Percentiles rank a stretch among this genome's conserved stretches.
These are phyloP conservation scores for Octodonta nipae DNA, from an alignment of 2,888 invertebrate species.

Conservation along the genomic window DNA sequence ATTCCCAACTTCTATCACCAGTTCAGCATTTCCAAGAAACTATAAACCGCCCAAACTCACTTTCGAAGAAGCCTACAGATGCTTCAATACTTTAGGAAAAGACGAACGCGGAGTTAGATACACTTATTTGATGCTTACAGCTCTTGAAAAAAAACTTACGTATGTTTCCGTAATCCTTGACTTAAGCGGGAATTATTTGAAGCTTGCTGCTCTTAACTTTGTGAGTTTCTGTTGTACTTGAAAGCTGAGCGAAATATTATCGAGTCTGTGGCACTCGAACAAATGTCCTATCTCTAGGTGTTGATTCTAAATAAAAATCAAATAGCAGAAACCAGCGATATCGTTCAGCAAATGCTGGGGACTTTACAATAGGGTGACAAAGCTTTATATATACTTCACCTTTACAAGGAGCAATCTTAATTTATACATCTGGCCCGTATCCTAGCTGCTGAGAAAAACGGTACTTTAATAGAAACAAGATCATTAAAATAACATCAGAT, in stretches of 20 bases:
- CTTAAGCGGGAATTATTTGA: constrained; percentile 42
- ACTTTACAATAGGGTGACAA: constrained; percentile 42
- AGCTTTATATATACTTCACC: constrained; percentile 27
- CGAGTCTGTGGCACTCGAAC: constrained; percentile 37
- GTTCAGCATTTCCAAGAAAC: too few relatives aligned
- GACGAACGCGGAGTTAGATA: constrained; percentile 38
- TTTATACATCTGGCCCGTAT: constrained; percentile 36
- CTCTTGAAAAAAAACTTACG: constrained; percentile 39
- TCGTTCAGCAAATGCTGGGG: constrained; percentile 42
- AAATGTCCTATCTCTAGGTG: constrained; percentile 47
- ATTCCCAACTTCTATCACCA: too few relatives aligned
- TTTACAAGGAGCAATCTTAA: constrained; percentile 33
- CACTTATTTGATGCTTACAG: constrained; percentile 44
- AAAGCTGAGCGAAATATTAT: constrained; percentile 45
- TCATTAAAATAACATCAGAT: too few relatives aligned
- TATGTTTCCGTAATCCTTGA: constrained; percentile 42
- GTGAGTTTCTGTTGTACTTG: constrained; percentile 41
- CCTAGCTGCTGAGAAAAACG: too few relatives aligned
- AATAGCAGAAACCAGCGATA: constrained; percentile 39
- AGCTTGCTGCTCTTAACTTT: constrained; percentile 38
- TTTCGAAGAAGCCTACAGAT: constrained; percentile 30
- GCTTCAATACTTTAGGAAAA: constrained; percentile 32
- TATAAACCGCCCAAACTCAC: too few relatives aligned
- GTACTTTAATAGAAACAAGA: too few relatives aligned
- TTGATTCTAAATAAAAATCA: constrained; percentile 42